phyloP scores from a whole-genome alignment of 2,888 invertebrate species.

The Apamea crenata region DNA sequence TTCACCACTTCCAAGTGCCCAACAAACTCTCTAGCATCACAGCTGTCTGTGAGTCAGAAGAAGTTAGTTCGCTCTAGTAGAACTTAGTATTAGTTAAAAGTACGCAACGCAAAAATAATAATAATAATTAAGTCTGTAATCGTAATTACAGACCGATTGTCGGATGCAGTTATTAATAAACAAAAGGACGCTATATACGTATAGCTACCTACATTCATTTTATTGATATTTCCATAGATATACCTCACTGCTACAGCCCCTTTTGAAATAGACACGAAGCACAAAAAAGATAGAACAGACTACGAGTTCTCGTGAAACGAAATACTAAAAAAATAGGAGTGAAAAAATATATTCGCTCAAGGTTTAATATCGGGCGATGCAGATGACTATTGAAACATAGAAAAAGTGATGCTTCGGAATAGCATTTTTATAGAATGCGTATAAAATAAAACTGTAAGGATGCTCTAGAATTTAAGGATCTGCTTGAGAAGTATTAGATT shows the following conservation, averaged over 20 bases:
- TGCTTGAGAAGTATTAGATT: slow-evolving; percentile 7
- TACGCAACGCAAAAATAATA: background rate
- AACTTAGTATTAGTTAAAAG: too few species aligned
- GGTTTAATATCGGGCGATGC: slow-evolving; percentile 9
- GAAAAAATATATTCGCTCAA: slow-evolving; percentile 27
- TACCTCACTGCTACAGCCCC: background rate
- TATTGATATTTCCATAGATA: background rate
- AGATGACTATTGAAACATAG: slow-evolving; percentile 14
- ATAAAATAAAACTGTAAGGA: slow-evolving; percentile 37
- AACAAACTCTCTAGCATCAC: background rate
- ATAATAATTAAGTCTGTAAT: too few species aligned
- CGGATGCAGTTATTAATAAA: background rate
- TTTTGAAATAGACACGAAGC: background rate
- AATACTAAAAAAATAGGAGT: slow-evolving; percentile 28
- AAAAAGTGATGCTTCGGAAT: background rate
- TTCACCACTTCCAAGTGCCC: background rate
- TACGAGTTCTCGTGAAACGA: background rate
- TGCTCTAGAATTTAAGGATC: slow-evolving; percentile 20
- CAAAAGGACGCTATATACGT: background rate
- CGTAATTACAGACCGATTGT: too few species aligned
- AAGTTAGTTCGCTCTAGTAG: too few species aligned
- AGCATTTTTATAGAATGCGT: slow-evolving; percentile 32
- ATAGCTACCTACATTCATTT: background rate
- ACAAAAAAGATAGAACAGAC: background rate
- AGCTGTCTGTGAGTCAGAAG: too few species aligned